Base-by-base conservation (phyloP, 2,888 invertebrate species). In the Heteromurus nitidus region DNA sequence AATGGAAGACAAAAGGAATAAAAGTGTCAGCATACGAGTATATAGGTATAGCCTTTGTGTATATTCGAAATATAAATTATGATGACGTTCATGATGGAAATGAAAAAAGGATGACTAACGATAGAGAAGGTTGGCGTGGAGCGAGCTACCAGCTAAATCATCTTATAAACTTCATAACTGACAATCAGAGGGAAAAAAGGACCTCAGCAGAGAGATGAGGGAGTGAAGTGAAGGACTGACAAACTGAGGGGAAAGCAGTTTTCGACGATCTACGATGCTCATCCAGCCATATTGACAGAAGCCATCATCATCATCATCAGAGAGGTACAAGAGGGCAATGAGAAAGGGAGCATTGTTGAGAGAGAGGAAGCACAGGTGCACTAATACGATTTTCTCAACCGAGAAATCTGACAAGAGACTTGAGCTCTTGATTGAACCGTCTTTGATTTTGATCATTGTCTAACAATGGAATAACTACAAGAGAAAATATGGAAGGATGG, bases 401-500 rank as follows among this genome's bases (percentile, higher is more conserved):
- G 62, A 53, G 31, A 62, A 77, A 69, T 77, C 47, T 62, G 42
- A 77, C 68, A 76, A 76, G 47, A 60, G 50, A 77, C 42, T 36
- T 60, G 36, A 77, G 53, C 50, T 24, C 69, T 69, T 77, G 76
- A 68, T 76, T 76, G 55, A 68, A 28, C 31, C 60, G 53, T 67
- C 75, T 75, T 75, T 76, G 76, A 76, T 76, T 76, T 31, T 67
- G 55, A 76, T 75, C 65, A 75, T 65, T 65, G 55, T 62, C 36
- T 53, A 64, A 62, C 44, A 65, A 75, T 64, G 65, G 55, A 65
- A 53, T 64, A 44, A 64, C 22, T 64, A n/a, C n/a, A n/a, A n/a
- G n/a, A n/a, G n/a, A n/a, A n/a, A n/a, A n/a, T n/a, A n/a, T 22
- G 28, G 18, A 0, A 42, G 30, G 9, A 64, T 26, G 24, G 60